Evolutionary conservation across 1,140 invertebrate genomes (phyloP).

Genomic region (Aporrectodea caliginosa): DNA sequence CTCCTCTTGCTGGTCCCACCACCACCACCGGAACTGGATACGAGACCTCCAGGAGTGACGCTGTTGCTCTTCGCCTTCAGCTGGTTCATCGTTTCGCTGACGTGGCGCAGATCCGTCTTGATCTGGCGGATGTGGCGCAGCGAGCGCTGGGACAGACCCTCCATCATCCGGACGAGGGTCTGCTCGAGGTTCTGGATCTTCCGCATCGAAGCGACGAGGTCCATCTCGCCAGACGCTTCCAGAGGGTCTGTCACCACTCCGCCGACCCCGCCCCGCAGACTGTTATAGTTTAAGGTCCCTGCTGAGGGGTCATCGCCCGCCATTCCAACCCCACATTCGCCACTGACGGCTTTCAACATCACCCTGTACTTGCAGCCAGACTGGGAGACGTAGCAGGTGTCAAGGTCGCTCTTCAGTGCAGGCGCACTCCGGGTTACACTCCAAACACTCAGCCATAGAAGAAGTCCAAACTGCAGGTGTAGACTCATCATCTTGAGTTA

Average conservation of each 20-base stretch:
- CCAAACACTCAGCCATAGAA: too few species aligned
- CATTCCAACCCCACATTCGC: background rate
- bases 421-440: too few species aligned
- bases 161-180: conserved; percentile 30
- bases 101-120: conserved; percentile 25
- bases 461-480: too few species aligned
- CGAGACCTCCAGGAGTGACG: background rate
- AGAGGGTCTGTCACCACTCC: too few species aligned
- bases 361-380: background rate
- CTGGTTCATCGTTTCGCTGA: background rate
- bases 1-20: background rate
- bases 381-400: background rate
- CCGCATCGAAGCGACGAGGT: background rate
- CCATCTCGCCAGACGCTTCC: too few species aligned
- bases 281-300: too few species aligned
- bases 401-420: background rate
- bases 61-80: background rate
- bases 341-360: background rate
- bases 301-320: background rate
- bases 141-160: conserved; percentile 35
- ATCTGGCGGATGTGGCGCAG: conserved; percentile 37
- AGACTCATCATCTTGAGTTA: too few species aligned
- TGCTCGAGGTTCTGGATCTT: conserved; percentile 21
- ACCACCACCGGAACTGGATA: background rate
- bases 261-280: too few species aligned